Percentiles rank a stretch among this genome's conserved stretches.
Conservation (phyloP, 2,888 invertebrate species). For the Acanthosepion lycidas region DNA sequence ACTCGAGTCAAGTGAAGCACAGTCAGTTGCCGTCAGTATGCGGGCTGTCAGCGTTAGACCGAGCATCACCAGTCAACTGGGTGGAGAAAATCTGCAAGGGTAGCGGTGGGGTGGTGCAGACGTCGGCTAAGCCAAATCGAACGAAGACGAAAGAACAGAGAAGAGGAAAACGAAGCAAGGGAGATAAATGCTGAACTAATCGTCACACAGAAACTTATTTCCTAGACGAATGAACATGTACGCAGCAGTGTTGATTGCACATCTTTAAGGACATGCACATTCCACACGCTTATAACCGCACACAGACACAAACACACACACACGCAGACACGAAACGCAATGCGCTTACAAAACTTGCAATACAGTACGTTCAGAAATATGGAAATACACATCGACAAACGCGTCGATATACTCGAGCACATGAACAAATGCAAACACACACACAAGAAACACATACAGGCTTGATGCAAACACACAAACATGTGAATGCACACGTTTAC, state of each 20-base stretch:
- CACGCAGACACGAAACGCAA: neutral
- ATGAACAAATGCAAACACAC: neutral
- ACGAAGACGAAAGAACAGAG: neutral
- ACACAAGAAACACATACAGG: neutral
- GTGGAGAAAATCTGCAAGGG: neutral
- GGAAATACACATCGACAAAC: too few species aligned
- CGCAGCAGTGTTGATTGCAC: neutral
- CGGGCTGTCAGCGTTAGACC: neutral
- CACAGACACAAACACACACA: neutral
- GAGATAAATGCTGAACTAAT: slow-evolving; percentile 23
- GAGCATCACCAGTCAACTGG: neutral
- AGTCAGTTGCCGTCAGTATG: neutral
- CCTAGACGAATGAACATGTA: neutral
- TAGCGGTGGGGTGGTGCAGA: neutral
- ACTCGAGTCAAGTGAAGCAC: neutral
- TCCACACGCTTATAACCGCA: neutral
- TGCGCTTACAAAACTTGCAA: neutral
- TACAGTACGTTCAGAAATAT: too few species aligned
- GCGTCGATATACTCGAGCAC: too few species aligned
- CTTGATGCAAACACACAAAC: neutral
- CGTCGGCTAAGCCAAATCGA: neutral
- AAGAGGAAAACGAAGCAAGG: neutral
- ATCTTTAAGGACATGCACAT: neutral
- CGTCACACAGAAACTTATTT: slow-evolving; percentile 22
- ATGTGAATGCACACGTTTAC: neutral